Percentiles rank a stretch among this genome's conserved stretches.
phyloP scores from a whole-genome alignment of 1,140 invertebrate species.

The Drosophila ogumai region DNA sequence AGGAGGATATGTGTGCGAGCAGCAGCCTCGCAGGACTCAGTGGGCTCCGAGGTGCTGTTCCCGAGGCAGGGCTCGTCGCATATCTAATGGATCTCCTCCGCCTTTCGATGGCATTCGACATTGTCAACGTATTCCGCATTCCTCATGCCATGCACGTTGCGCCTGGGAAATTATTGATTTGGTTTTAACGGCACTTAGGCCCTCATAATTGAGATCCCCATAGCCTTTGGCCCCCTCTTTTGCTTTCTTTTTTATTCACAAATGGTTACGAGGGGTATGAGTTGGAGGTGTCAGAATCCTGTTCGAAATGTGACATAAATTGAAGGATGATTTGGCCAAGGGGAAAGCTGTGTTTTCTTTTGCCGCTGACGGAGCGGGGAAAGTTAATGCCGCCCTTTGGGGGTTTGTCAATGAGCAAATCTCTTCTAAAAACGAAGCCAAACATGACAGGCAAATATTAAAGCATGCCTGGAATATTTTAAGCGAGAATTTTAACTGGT shows the following conservation, averaged over 20 bases:
- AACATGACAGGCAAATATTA: conserved; percentile 26
- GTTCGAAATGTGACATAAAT: conserved; percentile 54
- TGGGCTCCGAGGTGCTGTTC: not conserved
- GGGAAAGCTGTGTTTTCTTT: conserved; percentile 37
- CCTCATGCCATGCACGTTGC: conserved; percentile 41
- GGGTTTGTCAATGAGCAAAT: conserved; percentile 31
- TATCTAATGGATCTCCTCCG: conserved; percentile 31
- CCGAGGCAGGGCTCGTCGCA: conserved; percentile 15
- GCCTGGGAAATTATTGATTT: conserved; percentile 57
- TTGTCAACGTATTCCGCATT: conserved; percentile 49
- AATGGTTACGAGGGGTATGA: not conserved
- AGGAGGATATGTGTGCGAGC: conserved; percentile 1
- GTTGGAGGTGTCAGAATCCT: conserved; percentile 10
- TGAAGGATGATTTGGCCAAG: conserved; percentile 52
- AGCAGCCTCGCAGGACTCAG: not conserved
- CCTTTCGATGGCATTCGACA: conserved; percentile 27
- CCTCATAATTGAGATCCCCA: conserved; percentile 47
- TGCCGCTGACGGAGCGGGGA: not conserved
- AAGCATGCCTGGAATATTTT: conserved; percentile 1
- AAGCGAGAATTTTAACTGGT: not conserved
- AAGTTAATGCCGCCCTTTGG: conserved; percentile 21
- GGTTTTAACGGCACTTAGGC: conserved; percentile 58
- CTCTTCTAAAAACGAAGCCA: conserved; percentile 20
- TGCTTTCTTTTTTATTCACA: not conserved
- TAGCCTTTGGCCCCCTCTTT: conserved; percentile 6